Base-by-base conservation (phyloP, 2,797 vertebrate genomes). In the Hipposideros larvatus region DNA sequence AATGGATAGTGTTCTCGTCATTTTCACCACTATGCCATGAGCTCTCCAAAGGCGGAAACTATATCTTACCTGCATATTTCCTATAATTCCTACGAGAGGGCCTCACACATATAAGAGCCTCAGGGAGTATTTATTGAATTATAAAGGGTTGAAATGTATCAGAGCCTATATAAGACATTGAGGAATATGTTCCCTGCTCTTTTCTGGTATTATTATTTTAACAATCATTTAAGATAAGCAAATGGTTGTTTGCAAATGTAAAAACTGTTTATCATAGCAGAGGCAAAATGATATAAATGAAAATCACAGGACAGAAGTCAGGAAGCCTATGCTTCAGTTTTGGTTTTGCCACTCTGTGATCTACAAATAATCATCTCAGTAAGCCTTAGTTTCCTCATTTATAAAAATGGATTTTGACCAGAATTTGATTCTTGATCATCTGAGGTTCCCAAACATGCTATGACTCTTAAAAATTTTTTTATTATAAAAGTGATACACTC, bases 381-480 rank as follows among this genome's bases (percentile, higher is more conserved):
- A 75, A 86, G 16, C 22, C 61, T 93, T 71, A 48, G 22, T 85
- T 93, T 96, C 48, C 46, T 79, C 43, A 78, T 31, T 92, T 83
- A 75, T 65, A 90, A 96, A 96, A 91, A 95, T 74, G 15, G 41
- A 2, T 48, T n/a, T 75, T 74, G 28, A 93, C 13, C 31, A 92
- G 43, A 92, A 94, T 73, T 74, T 41, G 18, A 96, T 80, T 61
- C n/a, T 79, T 90, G 14, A 55, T 66, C 57, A 96, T 61, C 22
- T 84, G 51, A 79, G 41, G 24, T 59, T 86, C 22, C 70, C 75
- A 91, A 93, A 66, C 24, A 78, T 65, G 28, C 15, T 59, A 70
- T 51, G 37, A 18, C 28, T 71, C 61, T 85, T 55, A 59, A 89
- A 48, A 2, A 2, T 22, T 55, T 28, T 55, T 59, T 11, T 68